Evolutionary conservation across 1,140 invertebrate genomes (phyloP), one percentile per base, ranked within the genome.

Genomic region (Apocrypta bakeri): DNA sequence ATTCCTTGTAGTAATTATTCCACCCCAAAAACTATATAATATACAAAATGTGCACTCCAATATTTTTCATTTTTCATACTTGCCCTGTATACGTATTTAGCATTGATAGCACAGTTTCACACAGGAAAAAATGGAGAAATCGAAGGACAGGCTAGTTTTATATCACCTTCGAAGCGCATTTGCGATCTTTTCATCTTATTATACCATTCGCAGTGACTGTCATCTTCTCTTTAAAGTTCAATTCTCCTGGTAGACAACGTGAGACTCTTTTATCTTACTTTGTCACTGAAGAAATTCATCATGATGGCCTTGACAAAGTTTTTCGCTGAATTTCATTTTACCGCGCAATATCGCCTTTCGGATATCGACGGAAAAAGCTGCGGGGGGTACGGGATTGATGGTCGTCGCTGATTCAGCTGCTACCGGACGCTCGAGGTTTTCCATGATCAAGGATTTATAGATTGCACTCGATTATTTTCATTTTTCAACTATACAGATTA

Each of bases 301-400:
- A 4, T 1, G 61, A 42, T 40, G 63, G 31, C 75, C 63, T 42
- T 78, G 75, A 68, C 31, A 17, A 71, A 79, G 37, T 79, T 71
- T 71, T 79, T 68, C 25, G 77, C 66, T 71, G 77, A 79, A 79
- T 79, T 79, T 79, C 66, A 71, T 79, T 79, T 56, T 71, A 2
- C 24, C 66, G 24, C 8, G 48, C 33, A 9, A 37, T 56, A n/a
- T 78, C 24, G 63, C 21, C 31, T 27, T 66, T 42, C 64, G 24
- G 63, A 78, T 78, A 78, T 68, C 21, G 76, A 68, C 61, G 33
- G 6, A 2, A 37, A 6, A 27, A 25, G n/a, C 29, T 31, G 64
- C 64, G 64, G 64, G 25, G 21, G 25, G 17, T 2, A 6, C 25
- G n/a, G 48, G 48, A 75, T 75, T 73, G 71, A 73, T 73, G 11